Base-by-base conservation (phyloP, 2,113 vertebrate species). In the Brienomyrus longianalis region DNA sequence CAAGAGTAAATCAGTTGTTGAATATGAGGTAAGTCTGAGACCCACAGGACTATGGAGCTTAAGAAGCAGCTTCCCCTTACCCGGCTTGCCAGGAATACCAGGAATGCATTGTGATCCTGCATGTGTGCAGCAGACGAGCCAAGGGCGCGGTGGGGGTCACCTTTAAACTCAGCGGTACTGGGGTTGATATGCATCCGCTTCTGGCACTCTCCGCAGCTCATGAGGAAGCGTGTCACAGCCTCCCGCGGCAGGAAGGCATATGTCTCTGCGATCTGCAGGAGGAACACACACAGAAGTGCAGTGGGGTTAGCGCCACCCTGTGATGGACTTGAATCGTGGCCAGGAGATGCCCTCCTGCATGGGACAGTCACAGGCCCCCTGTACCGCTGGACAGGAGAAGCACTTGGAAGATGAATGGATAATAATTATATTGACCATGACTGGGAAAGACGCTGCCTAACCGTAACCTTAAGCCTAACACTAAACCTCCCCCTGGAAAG, bases 141-240 rank as follows among this genome's bases (percentile, higher is more conserved):
- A 17, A 51, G 23, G 54, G 52, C 21, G 59, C 43, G 17, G 85
- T 31, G 85, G 31, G 90, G 15, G 54, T 2, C 8, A 99, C 98
- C 98, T 99, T 99, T 99, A 96, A 98, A 98, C 95, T 99, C 98
- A 90, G 97, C 96, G 0, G 97, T 97, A 80, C 97, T 98, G 95
- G 98, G 97, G 94, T 98, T 99, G 95, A 97, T 96, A 95, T 99
- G 98, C 98, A 99, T 99, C 96, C 98, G 97, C 96, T 99, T 99
- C 97, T 99, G 98, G 95, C 98, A 99, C 94, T 99, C 98, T 0
- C 97, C 98, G 93, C 98, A 99, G 92, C 98, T 99, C 98, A 99
- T 99, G 94, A 99, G 96, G 95, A 99, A 99, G 80, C 98, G 97
- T 93, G 98, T 99, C 94, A 99, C 98, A 1, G 98, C 98, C 94